These are phyloP conservation scores for Desoria tigrina DNA, from an alignment of 2,888 invertebrate genomes.

Conservation along the genomic window DNA sequence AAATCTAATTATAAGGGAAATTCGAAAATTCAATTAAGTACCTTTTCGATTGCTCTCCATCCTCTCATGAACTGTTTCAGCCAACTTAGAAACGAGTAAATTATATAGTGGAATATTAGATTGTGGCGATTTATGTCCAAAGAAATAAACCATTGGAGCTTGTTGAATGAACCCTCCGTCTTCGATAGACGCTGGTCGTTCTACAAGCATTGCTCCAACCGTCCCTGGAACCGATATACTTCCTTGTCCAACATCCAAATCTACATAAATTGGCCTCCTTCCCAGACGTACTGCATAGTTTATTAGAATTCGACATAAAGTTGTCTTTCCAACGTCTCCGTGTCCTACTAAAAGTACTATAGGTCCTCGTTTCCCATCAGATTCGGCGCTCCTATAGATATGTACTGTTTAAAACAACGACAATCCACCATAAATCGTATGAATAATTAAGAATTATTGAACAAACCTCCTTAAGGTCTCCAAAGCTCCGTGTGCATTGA, in stretches of 20 bases:
- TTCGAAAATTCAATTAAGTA: conserved; percentile 55
- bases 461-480: conserved; percentile 72
- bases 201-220: conserved; percentile 84
- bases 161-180: conserved; percentile 88
- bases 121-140: conserved; percentile 77
- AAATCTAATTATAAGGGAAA: background rate
- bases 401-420: conserved; percentile 52
- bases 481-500: conserved; percentile 92
- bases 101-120: conserved; percentile 82
- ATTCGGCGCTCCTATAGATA: conserved; percentile 59
- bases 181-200: conserved; percentile 88
- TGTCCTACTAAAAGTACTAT: conserved; percentile 91
- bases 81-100: conserved; percentile 77
- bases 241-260: conserved; percentile 94
- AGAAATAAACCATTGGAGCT: conserved; percentile 90
- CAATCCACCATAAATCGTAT: background rate
- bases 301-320: conserved; percentile 79
- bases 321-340: conserved; percentile 94
- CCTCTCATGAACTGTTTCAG: conserved; percentile 80
- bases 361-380: conserved; percentile 66
- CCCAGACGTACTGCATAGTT: conserved; percentile 94
- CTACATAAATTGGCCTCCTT: conserved; percentile 85
- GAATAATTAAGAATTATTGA: background rate
- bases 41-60: conserved; percentile 85
- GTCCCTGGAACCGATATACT: conserved; percentile 89